Conservation (phyloP, 2,113 vertebrate genomes). For the Strix aluco region DNA sequence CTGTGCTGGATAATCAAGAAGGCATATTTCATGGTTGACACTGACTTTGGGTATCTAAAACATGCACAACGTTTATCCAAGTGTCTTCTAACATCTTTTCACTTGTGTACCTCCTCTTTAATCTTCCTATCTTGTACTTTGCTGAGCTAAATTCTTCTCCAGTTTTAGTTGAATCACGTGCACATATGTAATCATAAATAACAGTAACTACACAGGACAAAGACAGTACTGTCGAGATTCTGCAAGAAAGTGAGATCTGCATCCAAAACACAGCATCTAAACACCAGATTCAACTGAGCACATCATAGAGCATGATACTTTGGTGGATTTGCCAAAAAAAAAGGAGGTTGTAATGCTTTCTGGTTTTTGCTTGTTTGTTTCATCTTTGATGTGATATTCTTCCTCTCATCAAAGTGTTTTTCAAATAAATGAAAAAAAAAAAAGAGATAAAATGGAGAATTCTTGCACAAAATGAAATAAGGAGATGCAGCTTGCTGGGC, state of each 20-base stretch:
- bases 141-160: not conserved
- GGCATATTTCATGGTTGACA: not conserved
- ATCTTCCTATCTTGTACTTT: not conserved
- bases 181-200: not conserved
- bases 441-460: not conserved
- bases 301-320: not conserved
- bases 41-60: not conserved
- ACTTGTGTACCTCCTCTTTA: not conserved
- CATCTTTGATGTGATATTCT: not conserved
- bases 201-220: not conserved
- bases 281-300: not conserved
- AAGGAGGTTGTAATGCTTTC: not conserved
- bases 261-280: not conserved
- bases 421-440: not conserved
- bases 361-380: not conserved
- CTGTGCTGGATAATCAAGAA: not conserved
- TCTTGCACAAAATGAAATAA: not conserved
- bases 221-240: not conserved
- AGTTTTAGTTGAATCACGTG: not conserved
- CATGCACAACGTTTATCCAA: not conserved
- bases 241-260: not conserved
- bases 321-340: not conserved
- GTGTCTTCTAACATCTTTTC: not conserved
- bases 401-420: not conserved
- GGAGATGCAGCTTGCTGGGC: not conserved